Conservation (phyloP, 2,888 invertebrate genomes). For the Acleris holmiana region DNA sequence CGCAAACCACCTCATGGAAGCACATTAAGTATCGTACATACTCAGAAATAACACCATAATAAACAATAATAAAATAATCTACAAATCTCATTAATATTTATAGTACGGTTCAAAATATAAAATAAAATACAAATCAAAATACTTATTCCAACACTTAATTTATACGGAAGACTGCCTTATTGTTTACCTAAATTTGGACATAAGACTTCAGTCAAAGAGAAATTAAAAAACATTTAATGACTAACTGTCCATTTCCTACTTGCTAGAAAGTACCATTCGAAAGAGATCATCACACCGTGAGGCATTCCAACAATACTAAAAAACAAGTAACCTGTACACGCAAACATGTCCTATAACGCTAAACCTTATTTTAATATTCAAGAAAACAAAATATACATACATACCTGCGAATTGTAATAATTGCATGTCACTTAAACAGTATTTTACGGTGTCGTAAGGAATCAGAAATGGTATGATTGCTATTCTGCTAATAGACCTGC, state of each 20-base stretch:
- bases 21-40: constrained; percentile 20
- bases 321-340: constrained; percentile 43
- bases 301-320: constrained; percentile 49
- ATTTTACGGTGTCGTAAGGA: too few species aligned
- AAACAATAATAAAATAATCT: constrained; percentile 23
- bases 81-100: constrained; percentile 32
- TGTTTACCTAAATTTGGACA: constrained; percentile 24
- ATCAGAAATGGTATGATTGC: too few species aligned
- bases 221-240: constrained; percentile 13
- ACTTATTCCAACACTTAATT: constrained; percentile 28
- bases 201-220: constrained; percentile 29
- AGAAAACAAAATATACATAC: constrained; percentile 9
- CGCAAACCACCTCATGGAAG: constrained; percentile 22
- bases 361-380: constrained; percentile 28
- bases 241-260: constrained; percentile 31
- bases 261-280: constrained; percentile 55
- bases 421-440: constrained; percentile 4
- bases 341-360: constrained; percentile 34
- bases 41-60: constrained; percentile 10
- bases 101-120: constrained; percentile 20
- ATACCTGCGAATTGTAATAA: constrained; percentile 8
- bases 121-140: constrained; percentile 21
- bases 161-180: constrained; percentile 30
- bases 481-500: too few species aligned
- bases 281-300: constrained; percentile 59